Evolutionary conservation across 2,797 vertebrate species (phyloP), one percentile per base, ranked within the genome.

Genomic region (Helostoma temminkii): DNA sequence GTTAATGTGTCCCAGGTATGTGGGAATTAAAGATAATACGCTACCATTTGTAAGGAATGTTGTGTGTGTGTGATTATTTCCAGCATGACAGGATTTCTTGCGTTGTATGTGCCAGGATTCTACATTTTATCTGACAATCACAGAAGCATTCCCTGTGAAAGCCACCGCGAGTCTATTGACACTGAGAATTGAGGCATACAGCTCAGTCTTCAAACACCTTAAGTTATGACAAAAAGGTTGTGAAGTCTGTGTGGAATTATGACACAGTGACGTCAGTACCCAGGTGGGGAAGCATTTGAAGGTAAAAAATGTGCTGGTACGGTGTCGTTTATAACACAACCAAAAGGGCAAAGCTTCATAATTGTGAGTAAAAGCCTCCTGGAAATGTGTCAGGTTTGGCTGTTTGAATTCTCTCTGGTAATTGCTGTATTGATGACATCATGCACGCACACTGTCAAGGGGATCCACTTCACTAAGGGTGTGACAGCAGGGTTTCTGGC

Each of bases 81-180:
- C 50, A 64, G 25, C 19, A 37, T 55, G 67, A 63, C 37, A 45
- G 1, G 12, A 41, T 72, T 70, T 83, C 16, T 57, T 4, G 16
- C 53, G 55, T 61, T 58, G 43, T n/a, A 12, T 7, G 37, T 0
- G 41, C 39, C 59, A 45, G 41, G 65, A 34, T 65, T 71, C 24
- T 34, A 63, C 46, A 66, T 76, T 76, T 78, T 61, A 43, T 56
- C 45, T 76, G 84, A 78, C 67, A 80, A 69, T 69, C 76, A 63
- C 47, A 24, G 56, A 63, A 47, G 47, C 56, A 24, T 49, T 72
- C 49, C 56, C 62, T 34, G 15, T 56, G 57, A 60, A 49, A 72
- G 43, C 41, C 18, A 19, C 42, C 1, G 12, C 1, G 1, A 24
- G 28, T 47, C 24, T 57, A 74, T 53, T 36, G 3, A 74, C 26